Base-by-base conservation (phyloP, 2,888 invertebrate genomes). In the Drosophila neotestacea region DNA sequence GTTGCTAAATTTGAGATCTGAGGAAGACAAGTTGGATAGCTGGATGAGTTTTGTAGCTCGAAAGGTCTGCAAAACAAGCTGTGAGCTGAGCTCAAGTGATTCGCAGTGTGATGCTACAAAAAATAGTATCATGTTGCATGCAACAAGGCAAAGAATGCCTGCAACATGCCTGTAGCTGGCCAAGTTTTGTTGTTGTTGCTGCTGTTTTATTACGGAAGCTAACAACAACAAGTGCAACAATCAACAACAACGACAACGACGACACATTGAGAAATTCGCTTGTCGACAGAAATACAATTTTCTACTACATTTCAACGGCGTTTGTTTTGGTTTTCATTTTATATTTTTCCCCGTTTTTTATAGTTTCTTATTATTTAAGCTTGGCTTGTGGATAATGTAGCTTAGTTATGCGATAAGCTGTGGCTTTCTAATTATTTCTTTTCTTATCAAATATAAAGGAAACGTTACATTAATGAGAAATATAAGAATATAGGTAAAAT, bases 111-210 rank as follows among this genome's bases (percentile, higher is more conserved):
- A 61, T 68, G 76, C 78, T 78, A 81, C 76, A 76, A 84, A 78
- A 84, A 84, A 84, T 84, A 81, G 81, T 84, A 86, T 87, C 86
- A 86, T 76, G 84, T 82, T 86, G 81, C 86, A 73, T 48, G 61
- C 67, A 65, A 59, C 54, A 52, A 58, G 52, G 56, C 50, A 48
- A 34, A 16, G 56, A 46, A 50, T 60, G 73, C 63, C 41, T 41
- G 64, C 76, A 63, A 63, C 76, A 66, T 50, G 62, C 38, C 16
- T 16, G 16, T 22, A 22, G 22, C 46, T 39, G 63, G 70, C 77
- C 81, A 64, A 58, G 51, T 58, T 67, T 44, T 56, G 46, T 11
- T 61, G 51, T 32, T 39, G 61, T 9, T 70, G 34, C 10, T 51
- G 39, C 16, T 65, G 69, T 85, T 81, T 73, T 79, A 74, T 81